These are phyloP conservation scores for Trichogramma dendrolimi DNA, from an alignment of 2,888 invertebrate species.

Conservation along the genomic window DNA sequence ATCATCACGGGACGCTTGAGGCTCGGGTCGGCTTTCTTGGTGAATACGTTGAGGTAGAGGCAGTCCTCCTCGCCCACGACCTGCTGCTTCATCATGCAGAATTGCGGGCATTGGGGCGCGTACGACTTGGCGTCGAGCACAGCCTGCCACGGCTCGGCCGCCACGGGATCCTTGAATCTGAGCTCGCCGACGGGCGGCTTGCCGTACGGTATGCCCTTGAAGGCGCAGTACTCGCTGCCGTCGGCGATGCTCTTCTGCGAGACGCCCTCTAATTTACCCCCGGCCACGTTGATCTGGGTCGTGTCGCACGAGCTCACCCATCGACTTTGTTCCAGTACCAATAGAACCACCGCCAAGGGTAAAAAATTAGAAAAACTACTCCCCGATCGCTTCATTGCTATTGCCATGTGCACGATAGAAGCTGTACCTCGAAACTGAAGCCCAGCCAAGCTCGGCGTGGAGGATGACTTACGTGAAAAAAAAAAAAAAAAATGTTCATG, in stretches of 20 bases:
- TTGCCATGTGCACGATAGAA: too few relatives aligned
- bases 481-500: too few relatives aligned
- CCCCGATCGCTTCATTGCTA: too few relatives aligned
- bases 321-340: too few relatives aligned
- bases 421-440: too few relatives aligned
- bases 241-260: conserved; percentile 23
- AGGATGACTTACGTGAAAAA: too few relatives aligned
- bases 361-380: too few relatives aligned
- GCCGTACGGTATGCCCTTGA: conserved; percentile 41
- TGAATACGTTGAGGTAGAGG: conserved; percentile 30
- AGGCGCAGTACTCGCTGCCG: conserved; percentile 33
- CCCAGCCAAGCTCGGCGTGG: too few relatives aligned
- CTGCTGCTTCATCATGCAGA: conserved; percentile 1
- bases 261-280: too few relatives aligned
- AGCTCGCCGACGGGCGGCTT: conserved; percentile 38
- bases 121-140: conserved; percentile 41
- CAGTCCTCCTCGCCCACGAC: conserved; percentile 29
- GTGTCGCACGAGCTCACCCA: too few relatives aligned
- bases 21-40: conserved; percentile 25
- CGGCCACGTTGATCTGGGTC: too few relatives aligned
- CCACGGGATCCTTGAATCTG: conserved; percentile 39
- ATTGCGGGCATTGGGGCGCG: conserved; percentile 37
- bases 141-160: conserved; percentile 42
- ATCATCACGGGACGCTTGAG: conserved; percentile 27
- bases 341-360: too few relatives aligned